Base-by-base conservation (phyloP, 1,140 invertebrate species). In the Neotoxoptera formosana region DNA sequence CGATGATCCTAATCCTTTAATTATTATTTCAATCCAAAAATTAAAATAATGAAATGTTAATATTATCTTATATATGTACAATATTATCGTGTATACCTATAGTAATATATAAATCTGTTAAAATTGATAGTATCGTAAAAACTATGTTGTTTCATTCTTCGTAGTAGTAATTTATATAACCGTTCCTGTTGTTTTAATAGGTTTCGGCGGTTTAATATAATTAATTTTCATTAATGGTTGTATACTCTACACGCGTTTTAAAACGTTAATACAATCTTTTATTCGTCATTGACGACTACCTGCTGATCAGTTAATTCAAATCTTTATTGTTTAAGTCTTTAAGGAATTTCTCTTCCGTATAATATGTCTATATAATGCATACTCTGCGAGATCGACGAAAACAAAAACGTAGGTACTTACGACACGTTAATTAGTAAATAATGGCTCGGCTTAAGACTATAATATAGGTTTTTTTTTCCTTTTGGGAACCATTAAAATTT, bases 301-400 rank as follows among this genome's bases (percentile, higher is more conserved):
- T 90, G 89, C 89, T 90, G 89, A 60, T 90, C 89, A 25, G 51
- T 90, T 41, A 90, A 67, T 67, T 90, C 53, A 90, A 90, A 56
- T 90, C 53, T 90, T 67, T 30, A 90, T 90, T 90, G 89, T 60
- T 60, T 90, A 86, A 86, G 45, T 86, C 84, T 86, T 41, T 30
- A 45, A 84, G 25, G 84, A 86, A 86, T 86, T 86, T 86, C 41
- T 86, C 45, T 90, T 60, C 36, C 89, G 53, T 90, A 56, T 90
- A 25, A n/a, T n/a, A n/a, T n/a, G n/a, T n/a, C n/a, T 86, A 17
- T 86, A 41, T 86, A 76, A n/a, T 86, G 47, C 14, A 84, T 6
- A n/a, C n/a, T n/a, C n/a, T n/a, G 7, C 3, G 45, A 30, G 45
- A 30, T 86, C 11, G 1, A 41, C 25, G 25, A 30, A 41, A 30